Conservation (phyloP, 2,113 vertebrate species). For the Gallinago undulata region DNA sequence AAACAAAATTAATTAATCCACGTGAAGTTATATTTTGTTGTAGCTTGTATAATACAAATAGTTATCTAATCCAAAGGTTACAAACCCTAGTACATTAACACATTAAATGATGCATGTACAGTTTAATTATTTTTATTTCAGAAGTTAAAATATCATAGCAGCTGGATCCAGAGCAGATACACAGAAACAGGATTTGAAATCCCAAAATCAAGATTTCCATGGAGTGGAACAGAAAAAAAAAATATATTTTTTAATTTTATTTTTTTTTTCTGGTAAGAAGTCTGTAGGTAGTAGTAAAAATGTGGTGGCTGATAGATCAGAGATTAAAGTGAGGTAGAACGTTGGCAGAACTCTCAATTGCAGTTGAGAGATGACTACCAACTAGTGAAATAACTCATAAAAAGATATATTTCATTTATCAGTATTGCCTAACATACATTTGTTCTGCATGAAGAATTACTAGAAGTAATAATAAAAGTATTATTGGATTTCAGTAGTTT, state of each 20-base stretch:
- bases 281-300: not conserved
- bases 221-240: not conserved
- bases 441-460: not conserved
- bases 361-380: not conserved
- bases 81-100: not conserved
- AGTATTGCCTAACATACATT: not conserved
- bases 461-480: not conserved
- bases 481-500: not conserved
- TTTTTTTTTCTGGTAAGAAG: not conserved
- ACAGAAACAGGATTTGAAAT: not conserved
- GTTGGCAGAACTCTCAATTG: not conserved
- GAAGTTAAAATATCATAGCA: not conserved
- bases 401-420: not conserved
- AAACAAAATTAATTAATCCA: not conserved
- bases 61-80: not conserved
- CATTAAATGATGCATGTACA: not conserved
- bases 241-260: too few relatives aligned
- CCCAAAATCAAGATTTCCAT: not conserved
- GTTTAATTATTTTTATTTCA: not conserved
- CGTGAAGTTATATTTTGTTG: not conserved
- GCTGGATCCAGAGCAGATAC: not conserved
- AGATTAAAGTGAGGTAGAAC: not conserved
- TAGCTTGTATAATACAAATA: not conserved
- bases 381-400: not conserved
- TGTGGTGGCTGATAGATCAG: not conserved